Evolutionary conservation across 2,797 vertebrate genomes (phyloP), one percentile per base, ranked within the genome.

Genomic region (Philypnodon macrostomus): DNA sequence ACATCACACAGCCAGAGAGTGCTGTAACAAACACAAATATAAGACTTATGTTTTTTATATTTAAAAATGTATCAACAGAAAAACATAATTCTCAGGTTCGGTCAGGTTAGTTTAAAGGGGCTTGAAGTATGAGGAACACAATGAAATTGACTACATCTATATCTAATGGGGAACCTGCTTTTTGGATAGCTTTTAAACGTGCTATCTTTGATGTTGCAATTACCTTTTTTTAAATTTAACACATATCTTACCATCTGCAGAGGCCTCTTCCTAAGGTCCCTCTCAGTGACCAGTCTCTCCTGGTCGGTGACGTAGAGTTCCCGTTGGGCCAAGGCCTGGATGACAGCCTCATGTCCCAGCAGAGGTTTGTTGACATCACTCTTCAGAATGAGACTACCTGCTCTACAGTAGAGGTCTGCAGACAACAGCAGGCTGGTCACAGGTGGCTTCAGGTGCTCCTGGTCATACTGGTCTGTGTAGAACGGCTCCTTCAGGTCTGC

Each of bases 381-480:
- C 85, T 91, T 93, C 58, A 98, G 90, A 75, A 99, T 93, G 80
- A 96, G 90, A 79, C 92, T 93, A 35, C 94, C 94, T 2, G 96
- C 95, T 35, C 93, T 89, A 77, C 95, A 94, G 88, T 98, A 98
- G 47, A 99, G 92, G 65, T 98, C 95, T 0, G 94, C 93, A 1
- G 97, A 98, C 11, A 98, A 90, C 49, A 99, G 92, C 77, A 96
- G 89, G 70, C 90, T 92, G 40, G 88, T 88, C 63, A 99, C 89
- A 0, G 95, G 94, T 2, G 97, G 97, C 69, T 98, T 99, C 66
- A 98, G 91, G 81, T 99, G 97, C 83, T 98, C 97, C 79, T 98
- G 96, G 40, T 98, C 95, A 52, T 99, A 99, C 83, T 99, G 97
- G 83, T 99, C 96, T 1, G 90, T 97, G 83, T 99, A 98, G 86